phyloP scores from a whole-genome alignment of 2,113 vertebrate genomes.

The Bambusicola thoracicus region DNA sequence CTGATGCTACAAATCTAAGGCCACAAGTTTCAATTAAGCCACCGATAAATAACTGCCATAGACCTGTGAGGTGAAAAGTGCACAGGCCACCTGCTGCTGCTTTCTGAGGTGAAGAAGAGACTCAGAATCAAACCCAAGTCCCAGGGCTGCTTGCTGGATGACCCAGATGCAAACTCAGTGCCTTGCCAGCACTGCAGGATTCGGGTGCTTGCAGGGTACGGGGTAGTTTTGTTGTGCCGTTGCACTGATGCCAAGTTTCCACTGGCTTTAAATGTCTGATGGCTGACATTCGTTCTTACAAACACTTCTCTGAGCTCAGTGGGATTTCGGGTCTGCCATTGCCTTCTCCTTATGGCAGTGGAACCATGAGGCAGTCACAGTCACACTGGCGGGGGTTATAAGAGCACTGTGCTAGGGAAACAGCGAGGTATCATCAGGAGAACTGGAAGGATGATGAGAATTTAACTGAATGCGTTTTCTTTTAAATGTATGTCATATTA shows the following conservation, averaged over 20 bases:
- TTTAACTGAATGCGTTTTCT: slow-evolving; percentile 14
- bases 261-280: neutral
- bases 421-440: neutral
- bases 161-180: neutral
- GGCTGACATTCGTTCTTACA: neutral
- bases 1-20: neutral
- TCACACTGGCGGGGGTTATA: neutral
- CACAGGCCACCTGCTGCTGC: neutral
- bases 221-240: neutral
- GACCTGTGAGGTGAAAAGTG: neutral
- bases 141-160: accelerated
- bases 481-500: slow-evolving; percentile 37
- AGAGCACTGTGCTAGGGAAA: neutral
- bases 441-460: neutral
- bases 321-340: neutral
- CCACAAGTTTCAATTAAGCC: neutral
- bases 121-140: neutral
- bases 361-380: neutral
- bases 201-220: neutral
- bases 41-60: neutral
- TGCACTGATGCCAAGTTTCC: neutral
- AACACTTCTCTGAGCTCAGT: neutral
- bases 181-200: neutral
- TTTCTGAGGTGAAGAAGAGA: neutral
- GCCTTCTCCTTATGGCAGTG: neutral